phyloP scores from a whole-genome alignment of 2,797 vertebrate species.

The Rachycentron canadum region DNA sequence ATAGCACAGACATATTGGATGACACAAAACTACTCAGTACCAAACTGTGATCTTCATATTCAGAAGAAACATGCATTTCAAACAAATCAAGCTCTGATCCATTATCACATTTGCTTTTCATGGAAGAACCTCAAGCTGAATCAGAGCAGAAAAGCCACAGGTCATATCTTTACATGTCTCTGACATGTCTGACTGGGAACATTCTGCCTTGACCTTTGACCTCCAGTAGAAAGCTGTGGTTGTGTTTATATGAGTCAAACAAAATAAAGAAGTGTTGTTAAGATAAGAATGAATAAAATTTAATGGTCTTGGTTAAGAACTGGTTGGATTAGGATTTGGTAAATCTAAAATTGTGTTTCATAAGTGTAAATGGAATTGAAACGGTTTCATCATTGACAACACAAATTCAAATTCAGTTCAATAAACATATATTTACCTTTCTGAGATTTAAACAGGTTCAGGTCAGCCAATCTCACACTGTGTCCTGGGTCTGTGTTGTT shows the following conservation, averaged over 20 bases:
- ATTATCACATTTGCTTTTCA: background rate
- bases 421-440: too few relatives aligned
- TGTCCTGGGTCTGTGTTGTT: too few relatives aligned
- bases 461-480: too few relatives aligned
- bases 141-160: background rate
- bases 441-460: too few relatives aligned
- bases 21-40: slow-evolving; percentile 24
- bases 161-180: background rate
- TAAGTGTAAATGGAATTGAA: background rate
- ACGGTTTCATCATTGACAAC: too few relatives aligned
- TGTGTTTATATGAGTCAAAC: background rate
- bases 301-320: background rate
- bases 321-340: background rate
- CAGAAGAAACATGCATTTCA: background rate
- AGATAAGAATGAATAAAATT: background rate
- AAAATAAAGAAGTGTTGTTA: background rate
- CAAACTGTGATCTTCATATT: background rate
- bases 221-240: background rate
- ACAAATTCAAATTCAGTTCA: too few relatives aligned
- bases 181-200: background rate
- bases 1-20: slow-evolving; percentile 37
- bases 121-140: background rate
- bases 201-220: background rate
- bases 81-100: background rate
- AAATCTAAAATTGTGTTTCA: background rate